A percentile compares a stretch with the other conserved stretches of the same genome.
phyloP scores from a whole-genome alignment of 2,888 invertebrate genomes.

The Noctua comes region DNA sequence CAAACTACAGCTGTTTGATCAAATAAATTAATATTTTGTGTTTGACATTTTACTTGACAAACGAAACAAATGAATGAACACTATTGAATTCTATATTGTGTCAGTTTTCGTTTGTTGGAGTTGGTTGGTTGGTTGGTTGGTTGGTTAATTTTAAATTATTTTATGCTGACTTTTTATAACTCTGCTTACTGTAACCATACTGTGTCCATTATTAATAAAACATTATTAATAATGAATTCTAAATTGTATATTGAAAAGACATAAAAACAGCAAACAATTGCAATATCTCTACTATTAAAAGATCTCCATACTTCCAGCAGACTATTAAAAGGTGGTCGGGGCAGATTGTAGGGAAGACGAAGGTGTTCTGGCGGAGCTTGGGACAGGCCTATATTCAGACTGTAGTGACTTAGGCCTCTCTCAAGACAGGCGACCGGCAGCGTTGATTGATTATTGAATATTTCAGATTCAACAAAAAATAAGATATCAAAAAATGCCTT shows the following conservation, averaged over 20 bases:
- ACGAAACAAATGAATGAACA: constrained; percentile 7
- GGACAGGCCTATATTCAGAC: no score
- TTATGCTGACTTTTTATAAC: background rate
- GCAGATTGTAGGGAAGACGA: background rate
- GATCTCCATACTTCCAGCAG: background rate
- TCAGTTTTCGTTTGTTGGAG: background rate
- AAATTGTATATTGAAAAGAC: background rate
- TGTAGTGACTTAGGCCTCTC: no score
- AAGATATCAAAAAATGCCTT: background rate
- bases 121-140: no score
- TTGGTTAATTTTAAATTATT: background rate
- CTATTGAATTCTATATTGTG: background rate
- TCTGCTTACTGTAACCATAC: background rate
- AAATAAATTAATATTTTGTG: constrained; percentile 5
- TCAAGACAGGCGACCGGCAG: no score
- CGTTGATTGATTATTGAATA: background rate
- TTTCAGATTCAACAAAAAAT: background rate
- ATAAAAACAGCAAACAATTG: background rate
- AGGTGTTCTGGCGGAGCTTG: background rate
- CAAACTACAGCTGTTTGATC: background rate
- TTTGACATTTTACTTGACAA: constrained; percentile 14
- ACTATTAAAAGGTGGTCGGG: background rate
- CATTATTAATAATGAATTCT: background rate
- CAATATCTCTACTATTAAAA: background rate
- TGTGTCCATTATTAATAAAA: no score